Percentiles rank a stretch among this genome's conserved stretches.
Conservation (phyloP, 2,113 vertebrate species). For the Upupa epops region DNA sequence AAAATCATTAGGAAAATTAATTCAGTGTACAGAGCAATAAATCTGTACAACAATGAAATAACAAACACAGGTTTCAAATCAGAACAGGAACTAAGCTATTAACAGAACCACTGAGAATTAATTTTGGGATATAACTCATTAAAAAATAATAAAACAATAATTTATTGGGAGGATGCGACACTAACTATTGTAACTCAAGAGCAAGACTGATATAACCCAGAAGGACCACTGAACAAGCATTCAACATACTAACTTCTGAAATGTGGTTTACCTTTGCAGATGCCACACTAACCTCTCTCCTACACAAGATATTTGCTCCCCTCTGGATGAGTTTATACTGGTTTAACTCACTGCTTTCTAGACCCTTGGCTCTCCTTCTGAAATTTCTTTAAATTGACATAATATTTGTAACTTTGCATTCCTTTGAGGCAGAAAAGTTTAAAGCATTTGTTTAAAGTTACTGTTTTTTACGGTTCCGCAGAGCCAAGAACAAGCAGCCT, state of each 20-base stretch:
- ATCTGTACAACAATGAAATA: neutral
- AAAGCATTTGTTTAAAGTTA: neutral
- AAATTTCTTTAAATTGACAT: neutral
- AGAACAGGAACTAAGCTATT: neutral
- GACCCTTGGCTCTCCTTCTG: neutral
- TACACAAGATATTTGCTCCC: neutral
- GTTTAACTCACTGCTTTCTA: neutral
- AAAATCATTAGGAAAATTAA: neutral
- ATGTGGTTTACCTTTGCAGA: neutral
- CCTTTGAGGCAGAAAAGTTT: neutral
- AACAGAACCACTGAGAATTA: neutral
- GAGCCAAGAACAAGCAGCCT: neutral
- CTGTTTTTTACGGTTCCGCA: neutral
- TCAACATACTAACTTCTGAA: neutral
- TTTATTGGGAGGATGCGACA: neutral
- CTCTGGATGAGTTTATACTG: neutral
- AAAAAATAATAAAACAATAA: neutral
- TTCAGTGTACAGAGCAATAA: neutral
- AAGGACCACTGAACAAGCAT: neutral
- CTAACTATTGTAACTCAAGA: neutral
- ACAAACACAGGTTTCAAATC: neutral
- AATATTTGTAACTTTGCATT: neutral
- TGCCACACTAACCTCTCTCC: neutral
- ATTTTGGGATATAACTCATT: fast-evolving
- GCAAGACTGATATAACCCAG: neutral